Evolutionary conservation across 1,140 invertebrate genomes (phyloP), one percentile per base, ranked within the genome.

Genomic region (Potamilus streckersoni): DNA sequence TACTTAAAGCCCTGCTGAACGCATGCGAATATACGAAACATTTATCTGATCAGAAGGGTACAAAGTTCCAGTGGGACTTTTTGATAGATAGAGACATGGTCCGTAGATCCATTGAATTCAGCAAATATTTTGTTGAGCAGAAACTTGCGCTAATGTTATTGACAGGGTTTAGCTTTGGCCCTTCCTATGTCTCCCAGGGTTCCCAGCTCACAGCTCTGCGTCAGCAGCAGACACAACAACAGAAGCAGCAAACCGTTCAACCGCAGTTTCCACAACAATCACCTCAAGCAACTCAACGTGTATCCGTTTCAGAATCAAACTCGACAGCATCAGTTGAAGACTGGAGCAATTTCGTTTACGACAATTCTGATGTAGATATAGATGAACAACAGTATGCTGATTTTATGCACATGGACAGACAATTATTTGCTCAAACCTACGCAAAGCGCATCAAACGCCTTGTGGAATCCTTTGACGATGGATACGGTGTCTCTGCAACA

Each of bases 121-220:
- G 79, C 17, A 83, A 80, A 65, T 83, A 83, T 66, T 83, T 83
- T 61, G 27, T 83, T 62, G 81, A 83, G 65, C 79, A 83, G 67
- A 83, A 81, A 71, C 68, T 83, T 60, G 75, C 79, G 66, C 75
- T 83, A 77, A 80, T 82, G 81, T 69, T 82, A 6, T 68, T 67
- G 27, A 75, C 81, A 17, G 81, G 81, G 2, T 75, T 80, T 61
- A 63, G 60, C 60, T 79, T 77, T 58, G 58, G 72, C 17, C 64
- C 19, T 23, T 71, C 31, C 20, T 31, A 20, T 65, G 62, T 15
- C 70, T 56, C 68, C 31, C 12, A 69, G 17, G 71, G 69, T 23
- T 56, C 70, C 38, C 67, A 71, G 23, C 70, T 38, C 15, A 59
- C 49, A 49, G n/a, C 31, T 11, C 60, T 31, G 12, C 70, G 63